A percentile compares a stretch with the other conserved stretches of the same genome.
Conservation (phyloP, 2,888 invertebrate species). For the Caenorhabditis japonica region DNA sequence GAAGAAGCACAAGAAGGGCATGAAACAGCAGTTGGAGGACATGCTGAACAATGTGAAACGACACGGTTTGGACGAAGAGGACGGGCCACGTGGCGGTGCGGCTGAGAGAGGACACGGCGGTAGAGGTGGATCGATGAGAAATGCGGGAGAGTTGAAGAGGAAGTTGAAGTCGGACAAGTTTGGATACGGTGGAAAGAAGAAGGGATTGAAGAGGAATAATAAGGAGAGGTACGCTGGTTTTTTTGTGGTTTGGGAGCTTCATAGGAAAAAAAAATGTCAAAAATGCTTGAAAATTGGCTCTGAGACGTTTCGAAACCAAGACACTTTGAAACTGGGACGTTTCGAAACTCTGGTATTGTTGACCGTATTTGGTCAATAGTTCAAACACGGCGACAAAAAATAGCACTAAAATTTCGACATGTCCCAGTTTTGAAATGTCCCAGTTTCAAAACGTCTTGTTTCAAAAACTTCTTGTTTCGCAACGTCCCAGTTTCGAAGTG, state of each 20-base stretch:
- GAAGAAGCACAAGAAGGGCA: conserved; percentile 84
- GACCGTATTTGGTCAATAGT: no score
- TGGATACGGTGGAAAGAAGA: conserved; percentile 96
- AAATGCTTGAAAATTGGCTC: neutral
- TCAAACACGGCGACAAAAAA: no score
- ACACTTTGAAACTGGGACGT: no score
- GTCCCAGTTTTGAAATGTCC: no score
- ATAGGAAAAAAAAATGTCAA: conserved; percentile 2
- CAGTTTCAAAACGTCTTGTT: no score
- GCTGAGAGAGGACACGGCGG: conserved; percentile 44
- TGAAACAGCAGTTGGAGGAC: conserved; percentile 76
- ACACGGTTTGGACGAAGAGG: conserved; percentile 60
- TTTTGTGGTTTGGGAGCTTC: conserved; percentile 5
- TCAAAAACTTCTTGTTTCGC: no score
- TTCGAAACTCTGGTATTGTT: no score
- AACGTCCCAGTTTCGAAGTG: no score
- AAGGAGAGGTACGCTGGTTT: conserved; percentile 83
- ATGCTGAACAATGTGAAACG: conserved; percentile 74
- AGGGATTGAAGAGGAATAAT: conserved; percentile 89
- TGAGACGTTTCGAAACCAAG: no score
- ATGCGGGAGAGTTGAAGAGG: conserved; percentile 48
- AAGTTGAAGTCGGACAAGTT: conserved; percentile 84
- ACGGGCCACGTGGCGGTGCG: conserved; percentile 33
- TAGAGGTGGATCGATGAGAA: conserved; percentile 44
- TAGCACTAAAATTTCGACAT: no score